These are phyloP conservation scores for Chrysocyon brachyurus DNA, from an alignment of 2,797 vertebrate genomes.

Conservation along the genomic window DNA sequence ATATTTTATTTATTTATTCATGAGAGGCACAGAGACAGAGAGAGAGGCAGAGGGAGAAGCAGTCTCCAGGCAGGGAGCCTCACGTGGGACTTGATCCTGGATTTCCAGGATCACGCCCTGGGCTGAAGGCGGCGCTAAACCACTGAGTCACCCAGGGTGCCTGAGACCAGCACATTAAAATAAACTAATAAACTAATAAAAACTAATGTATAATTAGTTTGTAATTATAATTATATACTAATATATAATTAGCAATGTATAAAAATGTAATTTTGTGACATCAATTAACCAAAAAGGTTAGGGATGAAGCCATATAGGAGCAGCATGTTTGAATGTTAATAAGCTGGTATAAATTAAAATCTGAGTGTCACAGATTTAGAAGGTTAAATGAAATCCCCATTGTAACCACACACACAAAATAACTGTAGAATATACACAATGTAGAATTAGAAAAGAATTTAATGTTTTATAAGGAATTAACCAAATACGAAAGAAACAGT, in stretches of 20 bases:
- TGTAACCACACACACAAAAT: neutral
- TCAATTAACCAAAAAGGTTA: neutral
- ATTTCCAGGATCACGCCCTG: too few species aligned
- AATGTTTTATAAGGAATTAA: neutral
- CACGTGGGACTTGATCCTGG: too few species aligned
- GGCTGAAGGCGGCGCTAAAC: too few species aligned
- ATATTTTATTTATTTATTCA: too few species aligned
- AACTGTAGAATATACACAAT: neutral
- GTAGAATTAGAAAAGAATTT: neutral
- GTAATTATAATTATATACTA: too few species aligned
- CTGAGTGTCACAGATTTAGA: neutral
- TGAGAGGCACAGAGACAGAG: too few species aligned
- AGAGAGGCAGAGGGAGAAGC: too few species aligned
- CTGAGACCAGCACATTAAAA: too few species aligned
- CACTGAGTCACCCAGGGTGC: too few species aligned
- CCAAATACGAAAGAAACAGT: neutral
- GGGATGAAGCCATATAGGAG: neutral
- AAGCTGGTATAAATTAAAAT: neutral
- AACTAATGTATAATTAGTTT: too few species aligned
- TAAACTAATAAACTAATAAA: too few species aligned
- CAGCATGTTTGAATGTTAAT: neutral
- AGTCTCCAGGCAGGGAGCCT: too few species aligned
- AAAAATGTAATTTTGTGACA: neutral
- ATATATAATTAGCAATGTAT: neutral
- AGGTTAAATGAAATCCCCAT: neutral